Evolutionary conservation across 2,888 invertebrate species (phyloP).

Genomic region (Cheilosia scutellata): DNA sequence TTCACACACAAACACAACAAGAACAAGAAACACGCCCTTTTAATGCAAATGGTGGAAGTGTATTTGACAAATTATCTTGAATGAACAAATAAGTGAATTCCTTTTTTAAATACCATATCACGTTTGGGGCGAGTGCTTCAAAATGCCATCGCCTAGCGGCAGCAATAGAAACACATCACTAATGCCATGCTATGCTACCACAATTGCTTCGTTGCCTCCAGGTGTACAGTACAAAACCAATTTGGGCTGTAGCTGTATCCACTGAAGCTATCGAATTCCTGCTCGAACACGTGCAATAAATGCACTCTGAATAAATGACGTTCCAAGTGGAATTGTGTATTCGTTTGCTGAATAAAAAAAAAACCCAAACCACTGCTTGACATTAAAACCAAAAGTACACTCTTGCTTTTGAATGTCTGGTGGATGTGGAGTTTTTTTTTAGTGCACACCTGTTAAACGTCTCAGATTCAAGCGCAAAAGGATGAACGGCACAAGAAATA

Average conservation of each 20-base stretch:
- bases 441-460: constrained; percentile 51
- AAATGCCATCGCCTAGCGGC: constrained; percentile 18
- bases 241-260: not conserved
- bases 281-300: constrained; percentile 62
- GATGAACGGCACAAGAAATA: not conserved
- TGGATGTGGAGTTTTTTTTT: not conserved
- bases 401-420: constrained; percentile 41
- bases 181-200: constrained; percentile 7
- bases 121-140: constrained; percentile 58
- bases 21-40: constrained; percentile 35
- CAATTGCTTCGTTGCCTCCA: constrained; percentile 42
- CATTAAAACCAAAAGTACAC: constrained; percentile 51
- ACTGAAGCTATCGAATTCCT: constrained; percentile 54
- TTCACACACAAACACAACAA: constrained; percentile 22
- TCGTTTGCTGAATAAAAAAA: not conserved
- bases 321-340: constrained; percentile 13
- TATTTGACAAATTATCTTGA: not conserved
- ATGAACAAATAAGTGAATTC: constrained; percentile 14
- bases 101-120: constrained; percentile 53
- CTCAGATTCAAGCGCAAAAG: not conserved
- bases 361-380: constrained; percentile 36
- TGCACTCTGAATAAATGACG: constrained; percentile 35
- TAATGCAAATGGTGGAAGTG: not conserved
- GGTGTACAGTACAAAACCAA: constrained; percentile 26
- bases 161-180: constrained; percentile 35